phyloP scores from a whole-genome alignment of 2,113 vertebrate genomes.

The Boleophthalmus pectinirostris region DNA sequence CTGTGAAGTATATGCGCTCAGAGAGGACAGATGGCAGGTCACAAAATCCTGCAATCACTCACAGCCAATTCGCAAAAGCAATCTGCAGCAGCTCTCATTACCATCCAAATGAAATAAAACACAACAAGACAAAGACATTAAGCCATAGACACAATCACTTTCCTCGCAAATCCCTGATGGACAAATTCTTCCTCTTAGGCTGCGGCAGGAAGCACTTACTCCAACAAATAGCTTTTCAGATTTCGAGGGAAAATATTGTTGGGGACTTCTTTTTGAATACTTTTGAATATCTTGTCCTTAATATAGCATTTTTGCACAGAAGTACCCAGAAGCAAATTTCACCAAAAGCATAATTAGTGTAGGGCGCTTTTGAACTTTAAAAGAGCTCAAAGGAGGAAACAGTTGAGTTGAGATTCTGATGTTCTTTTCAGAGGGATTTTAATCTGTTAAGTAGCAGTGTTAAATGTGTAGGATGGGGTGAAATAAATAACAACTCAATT shows the following conservation, averaged over 20 bases:
- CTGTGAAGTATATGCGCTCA: background rate
- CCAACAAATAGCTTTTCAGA: background rate
- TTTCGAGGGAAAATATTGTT: background rate
- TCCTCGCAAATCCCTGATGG: slow-evolving; percentile 17
- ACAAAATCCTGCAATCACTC: slow-evolving; percentile 14
- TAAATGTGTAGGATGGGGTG: slow-evolving; percentile 4
- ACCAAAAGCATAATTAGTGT: slow-evolving; percentile 3
- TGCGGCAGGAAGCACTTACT: background rate
- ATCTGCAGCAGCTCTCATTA: slow-evolving; percentile 15
- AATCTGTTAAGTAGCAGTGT: slow-evolving; percentile 2
- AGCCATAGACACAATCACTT: slow-evolving; percentile 12
- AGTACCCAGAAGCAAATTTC: background rate
- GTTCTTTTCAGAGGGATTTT: slow-evolving; percentile 7
- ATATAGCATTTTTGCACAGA: background rate
- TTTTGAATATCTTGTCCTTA: background rate
- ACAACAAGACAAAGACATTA: slow-evolving; percentile 3
- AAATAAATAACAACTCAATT: background rate
- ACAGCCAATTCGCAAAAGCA: slow-evolving; percentile 14
- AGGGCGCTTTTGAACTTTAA: slow-evolving; percentile 1
- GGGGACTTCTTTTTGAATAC: background rate
- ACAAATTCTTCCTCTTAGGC: background rate
- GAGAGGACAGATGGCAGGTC: slow-evolving; percentile 13
- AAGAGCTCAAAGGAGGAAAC: background rate
- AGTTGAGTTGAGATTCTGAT: background rate
- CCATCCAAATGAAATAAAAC: slow-evolving; percentile 23